Evolutionary conservation across 2,888 invertebrate species (phyloP).

Genomic region (Chymomyza caudatula): DNA sequence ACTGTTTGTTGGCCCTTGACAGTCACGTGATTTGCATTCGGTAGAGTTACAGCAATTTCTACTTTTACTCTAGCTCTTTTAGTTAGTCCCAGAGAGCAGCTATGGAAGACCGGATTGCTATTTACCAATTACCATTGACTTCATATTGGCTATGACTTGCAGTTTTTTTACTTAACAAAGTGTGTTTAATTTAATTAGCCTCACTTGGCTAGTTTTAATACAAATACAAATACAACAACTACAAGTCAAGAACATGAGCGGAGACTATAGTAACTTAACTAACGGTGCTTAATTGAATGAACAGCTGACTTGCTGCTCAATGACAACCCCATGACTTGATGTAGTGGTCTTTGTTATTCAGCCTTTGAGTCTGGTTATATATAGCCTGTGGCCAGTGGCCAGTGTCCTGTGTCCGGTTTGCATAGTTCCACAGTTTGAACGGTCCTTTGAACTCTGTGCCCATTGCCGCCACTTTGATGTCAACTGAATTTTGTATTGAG

Average conservation of each 20-base stretch:
- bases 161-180: constrained; percentile 10
- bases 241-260: not conserved
- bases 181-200: constrained; percentile 11
- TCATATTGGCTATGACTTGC: not conserved
- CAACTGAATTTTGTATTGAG: not conserved
- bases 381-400: not conserved
- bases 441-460: not conserved
- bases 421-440: not conserved
- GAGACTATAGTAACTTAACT: not conserved
- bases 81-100: not conserved
- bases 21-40: constrained; percentile 11
- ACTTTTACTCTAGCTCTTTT: not conserved
- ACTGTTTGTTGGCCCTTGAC: not conserved
- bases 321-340: not conserved
- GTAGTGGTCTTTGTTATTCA: not conserved
- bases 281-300: not conserved
- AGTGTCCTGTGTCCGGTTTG: no score
- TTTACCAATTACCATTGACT: not conserved
- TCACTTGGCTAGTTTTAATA: not conserved
- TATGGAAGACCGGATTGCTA: not conserved
- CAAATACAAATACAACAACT: not conserved
- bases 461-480: not conserved
- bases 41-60: not conserved
- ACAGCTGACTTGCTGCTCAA: not conserved
- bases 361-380: not conserved